These are phyloP conservation scores for Gobionotothen gibberifrons DNA, from an alignment of 2,797 vertebrate species.

Conservation along the genomic window DNA sequence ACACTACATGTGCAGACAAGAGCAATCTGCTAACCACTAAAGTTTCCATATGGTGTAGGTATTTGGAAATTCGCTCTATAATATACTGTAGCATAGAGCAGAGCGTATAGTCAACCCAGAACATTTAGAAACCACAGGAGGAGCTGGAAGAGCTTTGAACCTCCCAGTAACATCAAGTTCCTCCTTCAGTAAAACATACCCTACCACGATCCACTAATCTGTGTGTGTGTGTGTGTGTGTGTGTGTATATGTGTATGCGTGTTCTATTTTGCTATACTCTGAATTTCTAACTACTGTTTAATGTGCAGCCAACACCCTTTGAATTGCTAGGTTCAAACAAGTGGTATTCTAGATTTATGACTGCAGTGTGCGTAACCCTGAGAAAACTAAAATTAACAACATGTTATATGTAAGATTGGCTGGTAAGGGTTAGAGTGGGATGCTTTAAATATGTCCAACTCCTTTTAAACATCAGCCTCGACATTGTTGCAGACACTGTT, in stretches of 20 bases:
- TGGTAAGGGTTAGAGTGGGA: neutral
- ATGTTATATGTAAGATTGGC: conserved; percentile 5
- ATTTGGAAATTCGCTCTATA: conserved; percentile 50
- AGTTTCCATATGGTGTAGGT: conserved; percentile 36
- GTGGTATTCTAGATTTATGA: conserved; percentile 47
- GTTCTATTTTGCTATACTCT: conserved; percentile 36
- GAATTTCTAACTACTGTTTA: conserved; percentile 53
- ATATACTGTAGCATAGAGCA: conserved; percentile 35
- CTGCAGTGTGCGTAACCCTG: conserved; percentile 6
- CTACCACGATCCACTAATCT: conserved; percentile 50
- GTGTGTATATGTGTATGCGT: neutral
- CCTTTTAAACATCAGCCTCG: neutral
- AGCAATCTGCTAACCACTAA: conserved; percentile 24
- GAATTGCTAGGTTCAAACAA: conserved; percentile 67
- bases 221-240: neutral
- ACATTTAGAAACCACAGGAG: conserved; percentile 73
- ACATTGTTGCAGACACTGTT: conserved; percentile 13
- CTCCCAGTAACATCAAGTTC: conserved; percentile 61
- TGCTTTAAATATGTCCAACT: conserved; percentile 25
- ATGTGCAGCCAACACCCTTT: conserved; percentile 74
- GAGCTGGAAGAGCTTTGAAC: conserved; percentile 72
- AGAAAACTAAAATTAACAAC: conserved; percentile 33
- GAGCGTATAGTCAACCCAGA: conserved; percentile 46
- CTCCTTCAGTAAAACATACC: conserved; percentile 58
- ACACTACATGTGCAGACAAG: conserved; percentile 20